Conservation (phyloP, 1,140 invertebrate species). For the Drosophila pseudoobscura region DNA sequence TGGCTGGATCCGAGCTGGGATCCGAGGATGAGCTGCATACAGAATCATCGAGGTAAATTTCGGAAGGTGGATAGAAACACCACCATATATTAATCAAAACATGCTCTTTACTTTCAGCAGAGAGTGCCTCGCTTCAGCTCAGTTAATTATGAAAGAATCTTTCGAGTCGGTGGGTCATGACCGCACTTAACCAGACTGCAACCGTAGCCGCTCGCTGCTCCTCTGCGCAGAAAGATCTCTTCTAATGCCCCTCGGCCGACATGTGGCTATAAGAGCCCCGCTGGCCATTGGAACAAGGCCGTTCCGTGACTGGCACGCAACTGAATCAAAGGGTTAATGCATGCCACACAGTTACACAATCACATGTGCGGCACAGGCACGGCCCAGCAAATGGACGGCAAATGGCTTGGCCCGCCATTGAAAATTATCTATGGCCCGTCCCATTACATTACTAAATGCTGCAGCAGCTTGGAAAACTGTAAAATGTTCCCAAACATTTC, state of each 20-base stretch:
- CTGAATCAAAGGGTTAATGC: constrained; percentile 65
- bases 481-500: constrained; percentile 59
- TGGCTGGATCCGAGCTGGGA: background rate
- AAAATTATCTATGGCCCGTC: constrained; percentile 68
- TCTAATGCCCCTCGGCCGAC: background rate
- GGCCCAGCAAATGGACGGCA: constrained; percentile 22
- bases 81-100: constrained; percentile 7
- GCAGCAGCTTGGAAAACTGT: constrained; percentile 60
- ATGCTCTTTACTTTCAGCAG: background rate
- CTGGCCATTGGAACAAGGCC: constrained; percentile 46
- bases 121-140: background rate
- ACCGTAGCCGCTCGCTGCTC: constrained; percentile 21
- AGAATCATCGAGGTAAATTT: constrained; percentile 11
- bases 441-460: constrained; percentile 48
- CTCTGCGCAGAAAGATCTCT: constrained; percentile 18
- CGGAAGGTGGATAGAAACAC: constrained; percentile 14
- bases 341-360: constrained; percentile 36
- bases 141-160: constrained; percentile 42
- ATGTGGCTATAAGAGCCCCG: background rate
- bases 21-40: constrained; percentile 18
- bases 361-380: background rate
- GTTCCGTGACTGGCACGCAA: constrained; percentile 58
- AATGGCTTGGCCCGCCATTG: constrained; percentile 52
- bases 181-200: constrained; percentile 24
- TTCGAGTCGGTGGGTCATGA: constrained; percentile 3